Evolutionary conservation across 2,113 vertebrate genomes (phyloP).

Genomic region (Chitala chitala): DNA sequence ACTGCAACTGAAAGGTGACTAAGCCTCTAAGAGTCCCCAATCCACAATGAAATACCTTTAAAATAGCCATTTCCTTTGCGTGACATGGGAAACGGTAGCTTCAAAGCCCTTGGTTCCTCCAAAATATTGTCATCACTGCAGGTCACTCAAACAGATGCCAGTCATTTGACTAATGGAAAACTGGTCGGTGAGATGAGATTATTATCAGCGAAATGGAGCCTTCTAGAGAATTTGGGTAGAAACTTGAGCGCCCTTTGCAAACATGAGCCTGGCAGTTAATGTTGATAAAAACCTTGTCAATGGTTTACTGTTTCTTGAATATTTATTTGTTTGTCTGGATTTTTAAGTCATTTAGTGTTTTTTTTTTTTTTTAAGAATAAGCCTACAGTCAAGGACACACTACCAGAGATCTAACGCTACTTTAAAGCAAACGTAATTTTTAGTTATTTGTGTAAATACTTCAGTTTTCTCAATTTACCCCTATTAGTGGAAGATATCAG

Average conservation of each 20-base stretch:
- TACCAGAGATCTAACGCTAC: background rate
- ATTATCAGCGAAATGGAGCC: background rate
- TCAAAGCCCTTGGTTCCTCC: background rate
- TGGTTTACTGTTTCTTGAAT: slow-evolving; percentile 12
- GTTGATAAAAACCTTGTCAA: no score
- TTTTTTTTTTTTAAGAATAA: background rate
- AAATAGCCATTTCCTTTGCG: background rate
- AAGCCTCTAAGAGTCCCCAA: background rate
- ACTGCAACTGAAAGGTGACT: background rate
- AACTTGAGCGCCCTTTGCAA: background rate
- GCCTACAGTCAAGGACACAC: background rate
- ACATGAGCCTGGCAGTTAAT: background rate
- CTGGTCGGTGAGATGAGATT: slow-evolving; percentile 8
- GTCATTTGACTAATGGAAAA: background rate
- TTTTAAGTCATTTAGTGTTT: slow-evolving; percentile 4
- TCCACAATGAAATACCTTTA: background rate
- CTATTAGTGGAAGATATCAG: background rate
- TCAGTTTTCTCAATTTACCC: background rate
- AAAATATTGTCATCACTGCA: background rate
- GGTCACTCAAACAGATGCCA: slow-evolving; percentile 1
- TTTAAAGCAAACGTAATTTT: background rate
- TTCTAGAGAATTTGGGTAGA: background rate
- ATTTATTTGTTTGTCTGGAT: slow-evolving; percentile 13
- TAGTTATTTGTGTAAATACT: slow-evolving; percentile 12
- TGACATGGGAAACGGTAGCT: background rate